These are phyloP conservation scores for Sthenelais limicola DNA, from an alignment of 2,888 invertebrate genomes.

Conservation along the genomic window DNA sequence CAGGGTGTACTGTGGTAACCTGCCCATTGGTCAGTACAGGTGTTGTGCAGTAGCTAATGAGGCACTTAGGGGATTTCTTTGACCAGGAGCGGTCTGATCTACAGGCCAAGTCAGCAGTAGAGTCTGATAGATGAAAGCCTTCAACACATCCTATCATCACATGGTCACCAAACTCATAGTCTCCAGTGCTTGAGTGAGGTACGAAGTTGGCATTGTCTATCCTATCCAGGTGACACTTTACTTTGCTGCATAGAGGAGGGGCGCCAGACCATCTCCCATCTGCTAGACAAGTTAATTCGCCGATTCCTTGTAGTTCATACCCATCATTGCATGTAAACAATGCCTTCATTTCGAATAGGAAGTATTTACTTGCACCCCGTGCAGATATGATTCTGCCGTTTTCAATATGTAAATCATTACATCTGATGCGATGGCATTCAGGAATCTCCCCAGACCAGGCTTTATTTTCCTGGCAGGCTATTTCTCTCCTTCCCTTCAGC, in stretches of 20 bases:
- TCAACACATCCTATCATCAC: conserved; percentile 23
- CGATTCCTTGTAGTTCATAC: conserved; percentile 3
- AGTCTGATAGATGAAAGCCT: conserved; percentile 15
- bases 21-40: conserved; percentile 3
- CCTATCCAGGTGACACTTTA: neutral
- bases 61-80: conserved; percentile 10
- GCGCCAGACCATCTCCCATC: conserved; percentile 19
- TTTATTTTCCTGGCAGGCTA: conserved; percentile 30
- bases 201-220: conserved; percentile 23
- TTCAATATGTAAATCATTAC: conserved; percentile 9
- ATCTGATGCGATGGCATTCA: conserved; percentile 23
- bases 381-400: conserved; percentile 34
- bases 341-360: conserved; percentile 47
- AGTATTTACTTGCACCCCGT: neutral
- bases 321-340: conserved; percentile 43
- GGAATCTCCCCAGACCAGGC: conserved; percentile 41
- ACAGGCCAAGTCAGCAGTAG: neutral
- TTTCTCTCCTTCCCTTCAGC: conserved; percentile 6
- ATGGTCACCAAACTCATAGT: neutral
- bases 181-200: neutral
- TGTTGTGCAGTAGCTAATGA: neutral
- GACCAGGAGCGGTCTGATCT: conserved; percentile 26
- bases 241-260: conserved; percentile 7
- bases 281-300: conserved; percentile 16
- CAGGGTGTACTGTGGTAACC: conserved; percentile 18